A percentile compares a stretch with the other conserved stretches of the same genome.
phyloP scores from a whole-genome alignment of 2,797 vertebrate species.

The Phoebastria nigripes region DNA sequence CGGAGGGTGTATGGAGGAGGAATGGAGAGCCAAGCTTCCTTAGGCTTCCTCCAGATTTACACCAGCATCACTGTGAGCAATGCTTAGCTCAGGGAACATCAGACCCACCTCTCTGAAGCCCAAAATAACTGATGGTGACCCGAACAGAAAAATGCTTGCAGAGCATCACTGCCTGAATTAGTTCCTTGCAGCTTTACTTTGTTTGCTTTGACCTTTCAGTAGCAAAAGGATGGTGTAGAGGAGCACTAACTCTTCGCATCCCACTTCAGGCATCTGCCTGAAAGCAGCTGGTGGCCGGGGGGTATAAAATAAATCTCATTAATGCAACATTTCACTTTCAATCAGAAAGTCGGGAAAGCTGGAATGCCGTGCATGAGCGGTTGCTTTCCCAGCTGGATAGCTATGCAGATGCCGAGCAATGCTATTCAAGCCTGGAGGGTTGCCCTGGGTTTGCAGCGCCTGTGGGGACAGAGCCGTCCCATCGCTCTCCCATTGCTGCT shows the following conservation, averaged over 20 bases:
- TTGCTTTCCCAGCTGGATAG: neutral
- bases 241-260: neutral
- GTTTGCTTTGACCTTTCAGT: neutral
- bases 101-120: neutral
- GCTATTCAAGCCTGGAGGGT: neutral
- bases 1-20: neutral
- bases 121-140: neutral
- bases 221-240: neutral
- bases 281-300: neutral
- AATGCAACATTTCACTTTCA: neutral
- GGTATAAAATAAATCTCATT: neutral
- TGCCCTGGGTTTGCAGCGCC: neutral
- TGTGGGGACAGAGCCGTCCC: neutral
- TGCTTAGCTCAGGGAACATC: neutral
- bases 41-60: neutral
- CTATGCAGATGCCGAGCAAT: neutral
- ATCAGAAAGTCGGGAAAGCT: neutral
- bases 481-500: fast-evolving
- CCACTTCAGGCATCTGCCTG: neutral
- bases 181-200: neutral
- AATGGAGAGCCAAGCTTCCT: neutral
- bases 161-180: neutral
- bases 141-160: neutral
- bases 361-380: fast-evolving
- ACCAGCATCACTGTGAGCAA: neutral